Evolutionary conservation across 2,888 invertebrate species (phyloP).

Genomic region (Quadroppia sp.): DNA sequence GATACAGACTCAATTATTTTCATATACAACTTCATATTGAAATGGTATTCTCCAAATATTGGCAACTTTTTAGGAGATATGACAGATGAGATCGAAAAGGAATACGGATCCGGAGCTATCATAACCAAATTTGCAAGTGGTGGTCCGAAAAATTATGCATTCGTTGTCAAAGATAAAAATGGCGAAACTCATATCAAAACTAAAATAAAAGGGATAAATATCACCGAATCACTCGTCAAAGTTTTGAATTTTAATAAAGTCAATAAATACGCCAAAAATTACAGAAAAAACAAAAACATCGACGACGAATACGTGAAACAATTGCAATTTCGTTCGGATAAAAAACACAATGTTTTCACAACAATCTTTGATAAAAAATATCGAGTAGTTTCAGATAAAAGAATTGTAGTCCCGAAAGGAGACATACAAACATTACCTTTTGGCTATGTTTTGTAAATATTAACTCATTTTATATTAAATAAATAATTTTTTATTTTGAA

Average conservation of each 20-base stretch:
- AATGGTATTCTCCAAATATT: slow-evolving; percentile 47
- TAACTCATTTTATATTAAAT: too few relatives aligned
- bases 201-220: slow-evolving; percentile 49
- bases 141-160: slow-evolving; percentile 52
- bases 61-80: slow-evolving; percentile 52
- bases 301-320: slow-evolving; percentile 46
- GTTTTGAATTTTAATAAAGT: slow-evolving; percentile 43
- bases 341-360: neutral
- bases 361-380: neutral
- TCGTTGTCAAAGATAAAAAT: slow-evolving; percentile 44
- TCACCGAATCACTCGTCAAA: too few relatives aligned
- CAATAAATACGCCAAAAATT: neutral
- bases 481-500: too few relatives aligned
- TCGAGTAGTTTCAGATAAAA: neutral
- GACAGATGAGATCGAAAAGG: slow-evolving; percentile 50
- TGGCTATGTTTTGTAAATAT: too few relatives aligned
- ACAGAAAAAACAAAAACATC: slow-evolving; percentile 46
- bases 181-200: slow-evolving; percentile 36
- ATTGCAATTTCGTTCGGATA: slow-evolving; percentile 42
- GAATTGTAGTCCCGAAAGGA: neutral
- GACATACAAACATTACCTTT: neutral
- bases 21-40: slow-evolving; percentile 41
- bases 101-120: slow-evolving; percentile 47
- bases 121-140: slow-evolving; percentile 50
- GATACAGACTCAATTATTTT: slow-evolving; percentile 53